These are phyloP conservation scores for Philereme transversata DNA, from an alignment of 2,888 invertebrate species.

Conservation along the genomic window DNA sequence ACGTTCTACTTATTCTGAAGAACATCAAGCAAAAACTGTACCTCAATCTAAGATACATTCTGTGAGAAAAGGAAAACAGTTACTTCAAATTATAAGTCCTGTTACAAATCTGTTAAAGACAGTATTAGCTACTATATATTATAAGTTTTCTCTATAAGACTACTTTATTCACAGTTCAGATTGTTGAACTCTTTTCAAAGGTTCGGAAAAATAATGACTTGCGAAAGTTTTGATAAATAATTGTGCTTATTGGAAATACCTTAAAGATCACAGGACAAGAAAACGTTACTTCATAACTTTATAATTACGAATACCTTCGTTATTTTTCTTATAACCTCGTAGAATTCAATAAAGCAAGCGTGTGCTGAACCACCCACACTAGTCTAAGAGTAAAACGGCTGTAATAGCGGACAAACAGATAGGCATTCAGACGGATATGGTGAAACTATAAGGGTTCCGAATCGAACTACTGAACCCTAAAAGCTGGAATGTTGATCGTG, in stretches of 20 bases:
- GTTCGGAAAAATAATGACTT: conserved; percentile 1
- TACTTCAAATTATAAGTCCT: conserved; percentile 23
- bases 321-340: too few relatives aligned
- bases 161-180: conserved; percentile 16
- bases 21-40: conserved; percentile 10
- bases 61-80: conserved; percentile 19
- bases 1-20: conserved; percentile 26
- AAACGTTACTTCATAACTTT: too few relatives aligned
- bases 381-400: too few relatives aligned
- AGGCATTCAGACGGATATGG: too few relatives aligned
- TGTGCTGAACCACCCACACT: too few relatives aligned
- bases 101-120: conserved; percentile 19
- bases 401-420: too few relatives aligned
- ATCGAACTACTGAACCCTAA: too few relatives aligned
- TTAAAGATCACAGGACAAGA: conserved; percentile 7
- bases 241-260: background rate
- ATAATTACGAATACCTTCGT: too few relatives aligned
- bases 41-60: conserved; percentile 3
- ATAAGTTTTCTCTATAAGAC: conserved; percentile 16
- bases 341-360: too few relatives aligned
- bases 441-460: too few relatives aligned
- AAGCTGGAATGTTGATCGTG: too few relatives aligned
- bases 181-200: conserved; percentile 17
- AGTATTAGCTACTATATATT: conserved; percentile 9
- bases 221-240: background rate